Conservation (phyloP, 2,113 vertebrate species). For the Phrynocephalus versicolor region DNA sequence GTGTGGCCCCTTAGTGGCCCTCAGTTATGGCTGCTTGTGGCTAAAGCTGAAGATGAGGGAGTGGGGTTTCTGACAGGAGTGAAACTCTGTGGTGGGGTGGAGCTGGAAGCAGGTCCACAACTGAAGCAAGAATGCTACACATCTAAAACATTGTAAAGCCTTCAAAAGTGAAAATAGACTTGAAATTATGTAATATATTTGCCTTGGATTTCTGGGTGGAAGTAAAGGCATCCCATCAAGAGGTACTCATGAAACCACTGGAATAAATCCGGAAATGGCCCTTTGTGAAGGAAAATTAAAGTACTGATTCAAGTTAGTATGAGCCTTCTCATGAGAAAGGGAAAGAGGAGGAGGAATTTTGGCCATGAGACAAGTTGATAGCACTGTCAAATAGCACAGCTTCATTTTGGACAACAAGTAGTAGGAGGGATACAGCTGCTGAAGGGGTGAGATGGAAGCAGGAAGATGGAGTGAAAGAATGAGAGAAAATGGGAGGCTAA, state of each 20-base stretch:
- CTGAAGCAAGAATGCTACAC: too few relatives aligned
- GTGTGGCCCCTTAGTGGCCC: too few relatives aligned
- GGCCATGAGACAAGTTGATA: background rate
- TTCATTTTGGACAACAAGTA: background rate
- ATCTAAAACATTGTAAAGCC: too few relatives aligned
- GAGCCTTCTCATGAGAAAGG: background rate
- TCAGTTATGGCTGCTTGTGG: too few relatives aligned
- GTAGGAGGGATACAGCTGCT: background rate
- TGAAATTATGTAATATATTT: too few relatives aligned
- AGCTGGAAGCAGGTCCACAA: too few relatives aligned
- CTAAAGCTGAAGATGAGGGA: too few relatives aligned
- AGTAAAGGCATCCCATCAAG: too few relatives aligned
- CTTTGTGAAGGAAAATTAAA: background rate
- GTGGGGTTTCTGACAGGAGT: too few relatives aligned
- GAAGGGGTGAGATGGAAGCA: background rate
- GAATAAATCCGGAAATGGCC: background rate
- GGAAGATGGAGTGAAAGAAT: background rate
- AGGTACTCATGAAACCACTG: background rate
- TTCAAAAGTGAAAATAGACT: too few relatives aligned
- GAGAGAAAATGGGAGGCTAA: background rate
- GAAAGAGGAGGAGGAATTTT: background rate
- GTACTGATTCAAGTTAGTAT: background rate
- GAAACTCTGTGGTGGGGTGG: too few relatives aligned
- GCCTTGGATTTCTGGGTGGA: too few relatives aligned
- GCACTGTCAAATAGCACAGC: background rate